Evolutionary conservation across 2,888 invertebrate genomes (phyloP).

Genomic region (Campaea margaritaria): DNA sequence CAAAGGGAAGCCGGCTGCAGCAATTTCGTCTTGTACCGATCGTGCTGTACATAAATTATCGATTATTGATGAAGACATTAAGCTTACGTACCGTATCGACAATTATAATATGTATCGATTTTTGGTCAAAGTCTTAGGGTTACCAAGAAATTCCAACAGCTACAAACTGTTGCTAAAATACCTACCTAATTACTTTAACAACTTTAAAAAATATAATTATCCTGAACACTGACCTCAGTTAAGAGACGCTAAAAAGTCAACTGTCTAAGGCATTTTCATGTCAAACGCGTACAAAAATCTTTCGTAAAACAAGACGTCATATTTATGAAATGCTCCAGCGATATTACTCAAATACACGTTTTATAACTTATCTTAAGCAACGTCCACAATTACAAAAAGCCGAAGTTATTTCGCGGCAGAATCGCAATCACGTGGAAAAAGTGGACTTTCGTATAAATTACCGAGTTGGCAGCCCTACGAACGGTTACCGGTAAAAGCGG

Average conservation of each 20-base stretch:
- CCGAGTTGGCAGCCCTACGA: slow-evolving; percentile 39
- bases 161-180: background rate
- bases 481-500: slow-evolving; percentile 46
- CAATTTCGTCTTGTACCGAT: slow-evolving; percentile 84
- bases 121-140: slow-evolving; percentile 41
- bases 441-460: slow-evolving; percentile 32
- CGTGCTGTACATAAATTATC: slow-evolving; percentile 84
- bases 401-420: slow-evolving; percentile 23
- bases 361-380: slow-evolving; percentile 13
- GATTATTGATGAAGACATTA: slow-evolving; percentile 86
- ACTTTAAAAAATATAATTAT: no score
- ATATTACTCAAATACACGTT: slow-evolving; percentile 14
- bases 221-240: no score
- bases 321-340: slow-evolving; percentile 7
- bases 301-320: no score
- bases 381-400: slow-evolving; percentile 29
- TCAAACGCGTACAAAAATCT: no score
- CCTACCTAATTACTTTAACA: no score
- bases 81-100: slow-evolving; percentile 70
- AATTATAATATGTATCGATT: slow-evolving; percentile 62
- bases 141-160: background rate
- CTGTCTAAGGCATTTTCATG: no score
- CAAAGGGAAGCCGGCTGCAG: slow-evolving; percentile 87
- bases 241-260: no score
- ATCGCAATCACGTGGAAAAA: slow-evolving; percentile 33